Base-by-base conservation (phyloP, 2,888 invertebrate species). In the Elysia crispata region DNA sequence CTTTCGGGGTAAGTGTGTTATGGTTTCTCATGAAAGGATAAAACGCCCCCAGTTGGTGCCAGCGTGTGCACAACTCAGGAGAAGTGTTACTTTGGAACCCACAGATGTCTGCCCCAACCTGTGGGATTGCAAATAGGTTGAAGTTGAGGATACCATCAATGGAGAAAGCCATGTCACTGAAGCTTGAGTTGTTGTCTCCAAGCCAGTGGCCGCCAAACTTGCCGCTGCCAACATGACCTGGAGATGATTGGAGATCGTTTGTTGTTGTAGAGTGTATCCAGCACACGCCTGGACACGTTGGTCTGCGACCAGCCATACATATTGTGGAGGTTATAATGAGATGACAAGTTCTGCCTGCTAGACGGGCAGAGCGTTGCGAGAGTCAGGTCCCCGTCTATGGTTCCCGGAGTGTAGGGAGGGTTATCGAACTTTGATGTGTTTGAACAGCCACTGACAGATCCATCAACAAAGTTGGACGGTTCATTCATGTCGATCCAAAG, bases 121-220 rank as follows among this genome's bases (percentile, higher is more conserved):
- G 83, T 13, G 91, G 87, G 11, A 91, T 87, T 25, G 91, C 92
- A 84, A 90, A 92, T 85, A 92, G 81, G 76, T 92, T 87, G 85
- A 95, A 95, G 89, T 94, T 94, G 66, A 96, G 91, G 81, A 96
- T 91, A 84, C 94, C 95, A 94, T 69, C 31, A 20, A 91, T 87
- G 20, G 91, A 90, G 18, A 85, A 81, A 20, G 95, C 82, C 31
- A 91, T 76, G 67, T 90, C 87, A 25, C 80, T 73, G 90, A 90
- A 91, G 0, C 66, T 72, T 18, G 90, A 87, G 20, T 85, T 80
- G 80, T 91, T 91, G 81, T 91, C 91, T 5, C 91, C 91, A 5
- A 91, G 86, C 91, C 91, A 91, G 76, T 90, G 91, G 15, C 90
- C 91, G n/a, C 86, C 86, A 79, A 87, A 82, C 54, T 86, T 84